phyloP scores from a whole-genome alignment of 2,113 vertebrate species.

The Pachypanchax playfairii region DNA sequence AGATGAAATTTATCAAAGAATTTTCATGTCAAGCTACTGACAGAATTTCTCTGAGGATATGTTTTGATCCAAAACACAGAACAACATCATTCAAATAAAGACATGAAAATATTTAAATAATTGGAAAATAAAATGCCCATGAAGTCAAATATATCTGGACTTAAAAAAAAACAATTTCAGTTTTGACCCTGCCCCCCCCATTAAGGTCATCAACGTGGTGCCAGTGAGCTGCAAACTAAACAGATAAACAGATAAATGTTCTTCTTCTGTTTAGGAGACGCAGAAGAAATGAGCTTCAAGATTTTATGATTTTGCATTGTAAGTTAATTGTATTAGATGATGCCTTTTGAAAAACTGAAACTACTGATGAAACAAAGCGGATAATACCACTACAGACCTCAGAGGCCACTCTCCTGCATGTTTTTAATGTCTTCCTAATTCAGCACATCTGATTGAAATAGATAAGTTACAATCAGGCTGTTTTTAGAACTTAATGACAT shows the following conservation, averaged over 20 bases:
- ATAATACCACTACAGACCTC: no score
- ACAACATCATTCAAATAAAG: no score
- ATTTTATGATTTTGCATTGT: slow-evolving; percentile 25
- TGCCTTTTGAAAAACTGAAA: slow-evolving; percentile 36
- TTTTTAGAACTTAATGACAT: no score
- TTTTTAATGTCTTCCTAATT: no score
- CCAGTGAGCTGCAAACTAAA: slow-evolving; percentile 38
- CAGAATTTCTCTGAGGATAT: no score
- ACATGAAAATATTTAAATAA: no score
- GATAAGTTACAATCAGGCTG: no score
- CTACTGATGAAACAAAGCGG: not conserved
- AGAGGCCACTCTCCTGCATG: no score
- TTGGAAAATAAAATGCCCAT: slow-evolving; percentile 14
- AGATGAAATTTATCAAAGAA: no score
- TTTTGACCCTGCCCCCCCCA: slow-evolving; percentile 40
- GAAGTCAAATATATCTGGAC: slow-evolving; percentile 29
- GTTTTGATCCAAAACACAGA: no score
- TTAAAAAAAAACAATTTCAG: slow-evolving; percentile 50
- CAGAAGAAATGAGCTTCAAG: slow-evolving; percentile 15
- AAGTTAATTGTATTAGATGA: slow-evolving; percentile 31
- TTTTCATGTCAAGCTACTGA: no score
- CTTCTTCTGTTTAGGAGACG: slow-evolving; percentile 34
- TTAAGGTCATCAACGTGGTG: slow-evolving; percentile 57
- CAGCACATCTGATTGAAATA: no score
- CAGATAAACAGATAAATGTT: slow-evolving; percentile 31